These are phyloP conservation scores for Metaphire vulgaris DNA, from an alignment of 1,140 invertebrate genomes.

Conservation along the genomic window DNA sequence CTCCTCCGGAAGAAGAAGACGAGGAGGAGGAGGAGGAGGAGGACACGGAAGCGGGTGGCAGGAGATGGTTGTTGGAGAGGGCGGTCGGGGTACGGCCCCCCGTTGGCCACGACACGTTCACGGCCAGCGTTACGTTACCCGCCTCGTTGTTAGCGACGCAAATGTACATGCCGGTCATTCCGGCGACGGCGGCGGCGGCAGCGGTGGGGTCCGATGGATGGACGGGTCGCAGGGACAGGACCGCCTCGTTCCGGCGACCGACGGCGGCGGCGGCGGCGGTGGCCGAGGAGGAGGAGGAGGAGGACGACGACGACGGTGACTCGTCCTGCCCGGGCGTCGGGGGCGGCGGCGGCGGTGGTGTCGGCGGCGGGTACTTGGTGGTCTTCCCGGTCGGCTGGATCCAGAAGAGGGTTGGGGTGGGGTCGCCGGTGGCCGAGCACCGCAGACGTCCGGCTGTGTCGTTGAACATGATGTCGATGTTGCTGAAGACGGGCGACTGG, in stretches of 20 bases:
- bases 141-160: slow-evolving; percentile 49
- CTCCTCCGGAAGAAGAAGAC: too few relatives aligned
- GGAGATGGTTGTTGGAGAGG: not conserved
- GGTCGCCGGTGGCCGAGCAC: slow-evolving; percentile 46
- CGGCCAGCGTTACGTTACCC: slow-evolving; percentile 48
- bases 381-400: slow-evolving; percentile 41
- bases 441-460: slow-evolving; percentile 40
- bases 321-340: too few relatives aligned
- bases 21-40: not conserved
- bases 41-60: not conserved
- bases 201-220: not conserved
- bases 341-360: not conserved
- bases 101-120: slow-evolving; percentile 46
- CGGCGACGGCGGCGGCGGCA: too few relatives aligned
- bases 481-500: slow-evolving; percentile 47
- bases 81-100: not conserved
- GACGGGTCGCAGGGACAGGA: not conserved
- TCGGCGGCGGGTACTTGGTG: slow-evolving; percentile 33
- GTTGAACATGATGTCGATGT: slow-evolving; percentile 48
- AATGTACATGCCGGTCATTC: slow-evolving; percentile 36
- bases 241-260: not conserved
- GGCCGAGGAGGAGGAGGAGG: too few relatives aligned
- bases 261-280: too few relatives aligned
- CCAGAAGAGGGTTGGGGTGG: slow-evolving; percentile 48
- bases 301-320: too few relatives aligned